These are phyloP conservation scores for Tanaodytes sp. DNA, from an alignment of 2,888 invertebrate genomes.

Conservation along the genomic window DNA sequence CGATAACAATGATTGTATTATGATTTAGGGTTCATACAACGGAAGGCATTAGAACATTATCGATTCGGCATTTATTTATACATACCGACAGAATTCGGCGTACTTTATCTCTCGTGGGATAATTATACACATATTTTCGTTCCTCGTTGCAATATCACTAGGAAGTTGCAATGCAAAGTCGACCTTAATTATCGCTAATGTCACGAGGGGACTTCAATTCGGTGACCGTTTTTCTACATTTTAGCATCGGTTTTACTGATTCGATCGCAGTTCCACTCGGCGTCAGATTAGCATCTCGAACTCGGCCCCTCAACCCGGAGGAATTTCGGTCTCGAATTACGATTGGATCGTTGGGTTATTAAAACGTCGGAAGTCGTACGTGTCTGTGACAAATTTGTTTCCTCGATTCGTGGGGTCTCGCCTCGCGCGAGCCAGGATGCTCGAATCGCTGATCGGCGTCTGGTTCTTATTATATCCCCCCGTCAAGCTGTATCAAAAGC, in stretches of 20 bases:
- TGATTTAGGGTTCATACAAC: too few relatives aligned
- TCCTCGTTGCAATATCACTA: slow-evolving; percentile 7
- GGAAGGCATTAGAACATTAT: too few relatives aligned
- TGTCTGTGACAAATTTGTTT: slow-evolving; percentile 21
- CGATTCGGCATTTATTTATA: too few relatives aligned
- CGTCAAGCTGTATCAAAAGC: background rate
- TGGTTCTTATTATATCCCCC: background rate
- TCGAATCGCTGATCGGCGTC: slow-evolving; percentile 14
- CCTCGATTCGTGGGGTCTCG: slow-evolving; percentile 4
- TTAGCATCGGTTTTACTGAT: too few relatives aligned
- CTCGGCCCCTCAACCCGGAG: too few relatives aligned
- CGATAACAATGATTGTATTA: too few relatives aligned
- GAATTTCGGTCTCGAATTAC: background rate
- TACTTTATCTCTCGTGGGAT: background rate
- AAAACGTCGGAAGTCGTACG: slow-evolving; percentile 12
- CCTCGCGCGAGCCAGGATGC: slow-evolving; percentile 5
- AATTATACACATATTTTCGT: slow-evolving; percentile 4
- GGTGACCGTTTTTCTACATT: background rate
- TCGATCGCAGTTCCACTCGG: too few relatives aligned
- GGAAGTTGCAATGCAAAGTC: slow-evolving; percentile 11
- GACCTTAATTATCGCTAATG: slow-evolving; percentile 25
- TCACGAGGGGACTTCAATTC: slow-evolving; percentile 13
- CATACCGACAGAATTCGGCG: background rate
- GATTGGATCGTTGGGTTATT: background rate
- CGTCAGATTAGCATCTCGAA: too few relatives aligned